Base-by-base conservation (phyloP, 2,113 vertebrate species). In the Aptenodytes forsteri region DNA sequence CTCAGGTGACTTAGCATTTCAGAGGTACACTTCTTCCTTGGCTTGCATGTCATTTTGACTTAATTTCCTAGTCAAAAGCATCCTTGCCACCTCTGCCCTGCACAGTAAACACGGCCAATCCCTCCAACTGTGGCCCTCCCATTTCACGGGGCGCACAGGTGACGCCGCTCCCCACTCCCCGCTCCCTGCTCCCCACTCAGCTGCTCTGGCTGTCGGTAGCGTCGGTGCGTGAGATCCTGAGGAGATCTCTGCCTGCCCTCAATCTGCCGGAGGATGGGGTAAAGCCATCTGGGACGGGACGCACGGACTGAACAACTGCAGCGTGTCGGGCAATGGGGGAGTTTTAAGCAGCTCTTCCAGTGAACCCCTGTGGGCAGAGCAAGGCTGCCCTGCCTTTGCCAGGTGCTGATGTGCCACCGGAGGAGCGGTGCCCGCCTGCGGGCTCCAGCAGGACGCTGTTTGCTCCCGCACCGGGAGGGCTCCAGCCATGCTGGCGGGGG, bases 271-370 rank as follows among this genome's bases (percentile, higher is more conserved):
- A 21, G 27, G 8, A 38, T 0, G 7, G 40, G 64, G 32, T 34
- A 25, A 27, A 23, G 25, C n/a, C 26, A 4, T 2, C 32, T 5
- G 40, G 49, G 59, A 34, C 1, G 40, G 40, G 49, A 22, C 4
- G 7, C 23, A 3, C 6, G 21, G 49, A 18, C 22, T 4, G 42
- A 21, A 11, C 16, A 14, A 7, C 50, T 4, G 40, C 49, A 19
- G 46, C 6, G 14, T 10, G 55, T 20, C 2, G 2, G 64, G 52
- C 54, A 1, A 5, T 0, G 13, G 21, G 16, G 46, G 27, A 9
- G 27, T 5, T 21, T 32, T 20, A 16, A 25, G 32, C 30, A 42
- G 26, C 55, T 16, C 49, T 36, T 32, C 42, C 52, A 13, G 6
- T 25, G 25, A n/a, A 17, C 6, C 42, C 17, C 65, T 7, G 13